Evolutionary conservation across 2,888 invertebrate genomes (phyloP).

Genomic region (Drosophila anomalata): DNA sequence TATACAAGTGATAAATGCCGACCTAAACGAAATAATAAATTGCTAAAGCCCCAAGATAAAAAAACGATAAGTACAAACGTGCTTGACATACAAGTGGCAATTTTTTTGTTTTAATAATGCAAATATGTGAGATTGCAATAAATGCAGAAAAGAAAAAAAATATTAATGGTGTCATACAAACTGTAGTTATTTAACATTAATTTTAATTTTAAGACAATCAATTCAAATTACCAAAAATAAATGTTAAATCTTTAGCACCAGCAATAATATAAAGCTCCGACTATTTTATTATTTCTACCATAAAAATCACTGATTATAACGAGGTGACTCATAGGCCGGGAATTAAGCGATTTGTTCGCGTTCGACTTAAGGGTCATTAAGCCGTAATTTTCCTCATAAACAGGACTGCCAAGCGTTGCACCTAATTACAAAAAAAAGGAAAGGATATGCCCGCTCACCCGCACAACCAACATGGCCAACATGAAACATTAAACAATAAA

Average conservation of each 20-base stretch:
- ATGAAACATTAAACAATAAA: constrained; percentile 13
- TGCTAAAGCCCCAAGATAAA: constrained; percentile 25
- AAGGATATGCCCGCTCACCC: constrained; percentile 2
- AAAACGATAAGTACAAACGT: constrained; percentile 13
- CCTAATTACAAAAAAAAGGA: constrained; percentile 11
- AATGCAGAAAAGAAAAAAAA: constrained; percentile 6
- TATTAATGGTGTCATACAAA: not conserved
- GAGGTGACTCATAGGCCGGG: constrained; percentile 12
- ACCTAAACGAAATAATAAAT: constrained; percentile 26
- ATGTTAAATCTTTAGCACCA: not conserved
- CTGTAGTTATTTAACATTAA: too few relatives aligned
- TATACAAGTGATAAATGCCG: constrained; percentile 27
- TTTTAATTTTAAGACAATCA: not conserved
- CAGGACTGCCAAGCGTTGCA: constrained; percentile 10
- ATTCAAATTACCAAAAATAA: not conserved
- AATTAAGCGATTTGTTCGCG: constrained; percentile 21
- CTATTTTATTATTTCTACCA: not conserved
- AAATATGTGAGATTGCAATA: constrained; percentile 9
- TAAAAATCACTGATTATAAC: not conserved
- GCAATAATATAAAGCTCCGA: not conserved
- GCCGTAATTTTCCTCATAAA: constrained; percentile 16
- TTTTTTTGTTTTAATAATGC: constrained; percentile 4
- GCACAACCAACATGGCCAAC: constrained; percentile 1
- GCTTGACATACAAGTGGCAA: constrained; percentile 8
- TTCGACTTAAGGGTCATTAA: not conserved